A percentile compares a stretch with the other conserved stretches of the same genome.
Evolutionary conservation across 1,140 invertebrate genomes (phyloP).

Genomic region (Drosophila ficusphila): DNA sequence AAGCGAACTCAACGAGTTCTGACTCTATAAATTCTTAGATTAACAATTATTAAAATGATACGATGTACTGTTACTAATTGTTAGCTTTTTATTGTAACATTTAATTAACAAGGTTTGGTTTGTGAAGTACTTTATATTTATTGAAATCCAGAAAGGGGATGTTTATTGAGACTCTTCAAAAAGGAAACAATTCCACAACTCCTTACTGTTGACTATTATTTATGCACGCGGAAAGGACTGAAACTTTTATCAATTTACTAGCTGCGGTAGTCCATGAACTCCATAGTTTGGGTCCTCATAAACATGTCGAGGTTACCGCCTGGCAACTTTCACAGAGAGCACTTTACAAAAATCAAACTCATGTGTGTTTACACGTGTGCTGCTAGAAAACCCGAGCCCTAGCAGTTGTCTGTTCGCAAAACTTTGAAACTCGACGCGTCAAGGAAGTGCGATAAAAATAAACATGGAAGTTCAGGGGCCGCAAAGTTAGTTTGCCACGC

Average conservation of each 20-base stretch:
- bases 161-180: too few species aligned
- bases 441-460: slow-evolving; percentile 66
- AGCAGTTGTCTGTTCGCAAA: slow-evolving; percentile 33
- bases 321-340: slow-evolving; percentile 46
- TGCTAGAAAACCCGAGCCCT: neutral
- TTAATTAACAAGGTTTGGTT: too few species aligned
- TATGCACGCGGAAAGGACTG: slow-evolving; percentile 12
- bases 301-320: slow-evolving; percentile 44
- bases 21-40: too few species aligned
- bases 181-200: neutral
- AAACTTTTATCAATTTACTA: slow-evolving; percentile 48
- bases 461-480: slow-evolving; percentile 42
- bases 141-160: too few species aligned
- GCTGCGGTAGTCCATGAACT: slow-evolving; percentile 27
- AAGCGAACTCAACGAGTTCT: neutral
- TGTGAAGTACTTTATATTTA: too few species aligned
- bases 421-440: slow-evolving; percentile 50
- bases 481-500: slow-evolving; percentile 5
- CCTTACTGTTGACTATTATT: slow-evolving; percentile 2
- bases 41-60: too few species aligned
- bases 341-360: slow-evolving; percentile 54
- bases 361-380: slow-evolving; percentile 32
- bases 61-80: too few species aligned
- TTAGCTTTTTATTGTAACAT: too few species aligned
- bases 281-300: slow-evolving; percentile 40